Evolutionary conservation across 2,113 vertebrate genomes (phyloP).

Genomic region (Vulpes ferrilata): DNA sequence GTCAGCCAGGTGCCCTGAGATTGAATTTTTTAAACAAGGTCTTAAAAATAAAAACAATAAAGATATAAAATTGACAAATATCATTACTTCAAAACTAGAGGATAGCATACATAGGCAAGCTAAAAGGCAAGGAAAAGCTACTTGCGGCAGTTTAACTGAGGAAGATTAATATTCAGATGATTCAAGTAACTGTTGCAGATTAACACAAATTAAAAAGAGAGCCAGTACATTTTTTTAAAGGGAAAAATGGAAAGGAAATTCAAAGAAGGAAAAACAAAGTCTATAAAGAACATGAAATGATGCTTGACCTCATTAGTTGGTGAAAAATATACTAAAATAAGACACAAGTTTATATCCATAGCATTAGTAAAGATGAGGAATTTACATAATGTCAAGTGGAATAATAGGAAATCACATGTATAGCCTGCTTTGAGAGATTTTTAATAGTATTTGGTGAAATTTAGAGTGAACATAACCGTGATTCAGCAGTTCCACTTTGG

Average conservation of each 20-base stretch:
- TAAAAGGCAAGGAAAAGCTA: neutral
- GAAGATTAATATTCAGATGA: conserved; percentile 6
- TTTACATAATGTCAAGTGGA: neutral
- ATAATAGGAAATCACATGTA: neutral
- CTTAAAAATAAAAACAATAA: neutral
- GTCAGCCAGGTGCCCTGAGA: too few species aligned
- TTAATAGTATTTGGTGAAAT: neutral
- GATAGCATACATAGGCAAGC: neutral
- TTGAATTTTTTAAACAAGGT: conserved; percentile 38
- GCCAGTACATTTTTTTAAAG: neutral
- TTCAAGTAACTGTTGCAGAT: neutral
- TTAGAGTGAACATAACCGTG: neutral
- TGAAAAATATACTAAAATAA: neutral
- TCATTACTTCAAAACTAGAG: neutral
- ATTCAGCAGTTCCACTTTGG: neutral
- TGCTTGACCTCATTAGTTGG: neutral
- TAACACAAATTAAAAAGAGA: neutral
- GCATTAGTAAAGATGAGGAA: conserved; percentile 1
- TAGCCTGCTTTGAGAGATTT: neutral
- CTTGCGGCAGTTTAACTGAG: neutral
- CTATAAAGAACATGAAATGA: conserved; percentile 8
- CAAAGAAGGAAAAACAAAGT: neutral
- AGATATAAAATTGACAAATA: neutral
- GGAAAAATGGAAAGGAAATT: neutral
- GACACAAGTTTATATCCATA: neutral